phyloP scores from a whole-genome alignment of 2,113 vertebrate species.

The Zingel zingel region DNA sequence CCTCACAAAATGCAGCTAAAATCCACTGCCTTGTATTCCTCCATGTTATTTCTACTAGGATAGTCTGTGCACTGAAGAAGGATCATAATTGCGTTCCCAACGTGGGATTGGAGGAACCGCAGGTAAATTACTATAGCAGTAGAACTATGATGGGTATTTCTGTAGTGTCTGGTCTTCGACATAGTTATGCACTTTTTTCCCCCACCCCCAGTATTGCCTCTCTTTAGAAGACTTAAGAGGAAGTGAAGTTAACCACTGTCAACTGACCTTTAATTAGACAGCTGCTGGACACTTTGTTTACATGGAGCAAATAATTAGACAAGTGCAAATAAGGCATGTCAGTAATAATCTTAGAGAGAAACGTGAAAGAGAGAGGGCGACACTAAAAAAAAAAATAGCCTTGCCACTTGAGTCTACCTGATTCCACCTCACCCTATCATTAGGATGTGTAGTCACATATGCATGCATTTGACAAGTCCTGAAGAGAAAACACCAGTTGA shows the following conservation, averaged over 20 bases:
- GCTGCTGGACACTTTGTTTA: constrained; percentile 13
- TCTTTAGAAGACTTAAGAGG: constrained; percentile 6
- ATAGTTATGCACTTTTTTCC: background rate
- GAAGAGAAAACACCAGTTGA: constrained; percentile 1
- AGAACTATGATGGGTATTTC: constrained; percentile 31
- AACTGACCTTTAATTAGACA: constrained; percentile 19
- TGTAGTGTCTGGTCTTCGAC: constrained; percentile 16
- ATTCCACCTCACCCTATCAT: background rate
- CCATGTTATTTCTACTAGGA: background rate
- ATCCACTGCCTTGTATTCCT: background rate
- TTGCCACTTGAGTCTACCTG: background rate
- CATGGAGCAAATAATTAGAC: background rate
- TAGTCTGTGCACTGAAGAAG: background rate
- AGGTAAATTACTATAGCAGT: constrained; percentile 36
- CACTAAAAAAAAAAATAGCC: background rate
- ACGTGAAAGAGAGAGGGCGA: background rate
- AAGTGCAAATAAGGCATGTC: background rate
- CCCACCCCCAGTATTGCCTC: constrained; percentile 3
- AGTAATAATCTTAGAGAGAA: constrained; percentile 31
- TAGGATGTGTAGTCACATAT: background rate
- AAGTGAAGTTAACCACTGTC: constrained; percentile 13
- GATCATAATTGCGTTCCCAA: constrained; percentile 10
- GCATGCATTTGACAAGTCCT: background rate
- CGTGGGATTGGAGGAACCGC: background rate
- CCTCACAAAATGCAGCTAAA: constrained; percentile 11